Conservation (phyloP, 2,113 vertebrate genomes). For the Dascyllus trimaculatus region DNA sequence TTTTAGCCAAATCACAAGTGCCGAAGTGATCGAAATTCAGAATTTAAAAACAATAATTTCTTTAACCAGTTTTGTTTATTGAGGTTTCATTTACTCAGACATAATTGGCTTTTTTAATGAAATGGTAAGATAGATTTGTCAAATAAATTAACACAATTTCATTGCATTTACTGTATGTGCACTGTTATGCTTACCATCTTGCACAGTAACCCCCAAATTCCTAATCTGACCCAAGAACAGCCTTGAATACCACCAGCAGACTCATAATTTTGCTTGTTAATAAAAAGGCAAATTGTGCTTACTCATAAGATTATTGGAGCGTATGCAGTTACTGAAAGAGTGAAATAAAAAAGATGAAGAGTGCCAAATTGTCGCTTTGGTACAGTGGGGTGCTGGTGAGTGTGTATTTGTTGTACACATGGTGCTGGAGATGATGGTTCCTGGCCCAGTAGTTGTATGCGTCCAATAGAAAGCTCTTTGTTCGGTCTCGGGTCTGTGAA, state of each 20-base stretch:
- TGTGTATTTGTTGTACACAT: conserved; percentile 37
- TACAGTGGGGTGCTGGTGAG: conserved; percentile 13
- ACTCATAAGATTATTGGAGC: conserved; percentile 3
- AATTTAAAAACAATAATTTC: too few relatives aligned
- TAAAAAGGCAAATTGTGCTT: conserved; percentile 1
- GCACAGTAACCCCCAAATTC: too few relatives aligned
- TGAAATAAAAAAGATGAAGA: background rate
- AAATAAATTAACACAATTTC: too few relatives aligned
- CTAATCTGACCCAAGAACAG: too few relatives aligned
- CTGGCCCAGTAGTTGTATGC: conserved; percentile 51
- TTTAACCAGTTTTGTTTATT: too few relatives aligned
- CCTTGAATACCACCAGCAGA: background rate
- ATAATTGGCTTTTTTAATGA: too few relatives aligned
- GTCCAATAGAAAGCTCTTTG: conserved; percentile 70
- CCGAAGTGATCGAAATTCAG: too few relatives aligned
- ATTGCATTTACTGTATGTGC: too few relatives aligned
- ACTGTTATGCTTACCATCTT: too few relatives aligned
- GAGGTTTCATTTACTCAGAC: too few relatives aligned
- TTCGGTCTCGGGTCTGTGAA: conserved; percentile 49
- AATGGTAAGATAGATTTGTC: too few relatives aligned
- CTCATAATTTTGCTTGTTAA: background rate
- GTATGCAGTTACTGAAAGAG: background rate
- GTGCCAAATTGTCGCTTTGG: conserved; percentile 2
- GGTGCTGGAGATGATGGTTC: conserved; percentile 73
- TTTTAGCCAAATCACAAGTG: too few relatives aligned